phyloP scores from a whole-genome alignment of 2,888 invertebrate genomes.

The Agrilus biguttatus region DNA sequence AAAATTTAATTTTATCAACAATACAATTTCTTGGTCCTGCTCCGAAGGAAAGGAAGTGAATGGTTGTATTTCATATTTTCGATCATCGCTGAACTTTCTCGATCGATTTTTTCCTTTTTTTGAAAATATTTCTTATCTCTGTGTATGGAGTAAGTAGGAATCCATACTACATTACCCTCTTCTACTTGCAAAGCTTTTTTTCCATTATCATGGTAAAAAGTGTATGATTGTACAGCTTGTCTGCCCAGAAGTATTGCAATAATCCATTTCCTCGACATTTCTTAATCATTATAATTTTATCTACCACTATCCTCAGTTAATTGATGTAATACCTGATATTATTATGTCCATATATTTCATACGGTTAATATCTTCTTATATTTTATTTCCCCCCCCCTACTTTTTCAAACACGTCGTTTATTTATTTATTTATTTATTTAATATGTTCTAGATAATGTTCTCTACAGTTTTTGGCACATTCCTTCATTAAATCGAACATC shows the following conservation, averaged over 20 bases:
- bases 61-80: conserved; percentile 33
- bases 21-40: conserved; percentile 22
- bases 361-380: conserved; percentile 1
- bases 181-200: conserved; percentile 7
- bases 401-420: background rate
- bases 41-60: conserved; percentile 38
- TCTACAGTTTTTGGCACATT: conserved; percentile 13
- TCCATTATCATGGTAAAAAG: conserved; percentile 15
- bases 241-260: conserved; percentile 33
- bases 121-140: conserved; percentile 39
- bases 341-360: conserved; percentile 6
- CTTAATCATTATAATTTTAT: too few relatives aligned
- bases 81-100: conserved; percentile 38
- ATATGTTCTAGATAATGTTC: conserved; percentile 14
- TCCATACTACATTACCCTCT: conserved; percentile 19
- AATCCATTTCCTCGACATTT: conserved; percentile 35
- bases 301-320: too few relatives aligned
- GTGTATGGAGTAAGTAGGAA: conserved; percentile 36
- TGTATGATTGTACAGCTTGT: conserved; percentile 29
- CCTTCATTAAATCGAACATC: conserved; percentile 19
- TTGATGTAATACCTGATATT: conserved; percentile 3
- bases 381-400: background rate
- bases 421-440: background rate
- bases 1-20: background rate
- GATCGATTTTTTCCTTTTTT: conserved; percentile 35